A percentile compares a stretch with the other conserved stretches of the same genome.
These are phyloP conservation scores for Euclidia mi DNA, from an alignment of 2,888 invertebrate species.

Conservation along the genomic window DNA sequence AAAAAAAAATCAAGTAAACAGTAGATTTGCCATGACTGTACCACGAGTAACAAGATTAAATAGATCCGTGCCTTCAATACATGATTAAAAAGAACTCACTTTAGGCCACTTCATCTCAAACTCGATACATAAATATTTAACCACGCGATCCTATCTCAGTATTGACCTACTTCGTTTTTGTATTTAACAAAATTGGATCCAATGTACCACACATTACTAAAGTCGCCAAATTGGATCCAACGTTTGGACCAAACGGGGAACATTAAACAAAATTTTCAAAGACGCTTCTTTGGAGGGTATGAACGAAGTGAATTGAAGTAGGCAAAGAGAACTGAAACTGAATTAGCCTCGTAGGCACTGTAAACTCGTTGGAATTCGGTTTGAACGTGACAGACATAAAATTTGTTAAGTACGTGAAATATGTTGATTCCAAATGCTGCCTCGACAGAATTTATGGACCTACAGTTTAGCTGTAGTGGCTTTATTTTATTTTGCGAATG, in stretches of 20 bases:
- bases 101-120: slow-evolving; percentile 12
- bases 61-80: slow-evolving; percentile 7
- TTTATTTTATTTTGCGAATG: slow-evolving; percentile 23
- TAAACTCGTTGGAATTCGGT: slow-evolving; percentile 60
- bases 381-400: slow-evolving; percentile 66
- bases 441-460: slow-evolving; percentile 34
- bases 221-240: slow-evolving; percentile 37
- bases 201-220: slow-evolving; percentile 27
- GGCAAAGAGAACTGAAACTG: slow-evolving; percentile 62
- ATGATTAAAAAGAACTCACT: slow-evolving; percentile 15
- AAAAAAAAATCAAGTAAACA: background rate
- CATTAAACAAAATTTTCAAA: slow-evolving; percentile 54
- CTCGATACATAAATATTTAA: slow-evolving; percentile 16
- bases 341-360: slow-evolving; percentile 63
- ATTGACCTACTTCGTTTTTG: slow-evolving; percentile 20
- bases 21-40: background rate
- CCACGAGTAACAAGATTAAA: background rate
- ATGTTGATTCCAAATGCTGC: slow-evolving; percentile 50
- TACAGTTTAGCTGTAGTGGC: slow-evolving; percentile 19
- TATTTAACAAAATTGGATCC: slow-evolving; percentile 32
- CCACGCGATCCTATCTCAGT: slow-evolving; percentile 7
- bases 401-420: slow-evolving; percentile 54
- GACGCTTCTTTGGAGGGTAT: slow-evolving; percentile 42
- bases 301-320: slow-evolving; percentile 59
- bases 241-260: slow-evolving; percentile 43